These are phyloP conservation scores for Strix aluco DNA, from an alignment of 2,113 vertebrate species.

Conservation along the genomic window DNA sequence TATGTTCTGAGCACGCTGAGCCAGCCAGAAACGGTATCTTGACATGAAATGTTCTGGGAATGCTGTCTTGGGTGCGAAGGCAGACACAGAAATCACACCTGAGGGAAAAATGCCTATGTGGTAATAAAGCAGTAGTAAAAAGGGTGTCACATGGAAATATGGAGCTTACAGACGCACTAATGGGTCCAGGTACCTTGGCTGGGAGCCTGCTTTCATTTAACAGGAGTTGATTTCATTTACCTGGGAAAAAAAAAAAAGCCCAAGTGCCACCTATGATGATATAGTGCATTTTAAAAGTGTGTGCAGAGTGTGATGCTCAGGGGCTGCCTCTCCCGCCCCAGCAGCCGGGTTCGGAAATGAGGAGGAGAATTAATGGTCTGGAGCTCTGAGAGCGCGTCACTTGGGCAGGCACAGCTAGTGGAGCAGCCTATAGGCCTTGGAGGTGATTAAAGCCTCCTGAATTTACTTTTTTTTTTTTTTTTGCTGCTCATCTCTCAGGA, in stretches of 20 bases:
- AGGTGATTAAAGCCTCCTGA: background rate
- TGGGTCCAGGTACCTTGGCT: background rate
- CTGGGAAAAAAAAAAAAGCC: background rate
- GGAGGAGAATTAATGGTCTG: background rate
- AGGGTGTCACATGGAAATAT: background rate
- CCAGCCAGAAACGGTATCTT: background rate
- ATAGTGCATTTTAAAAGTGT: background rate
- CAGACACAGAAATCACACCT: background rate
- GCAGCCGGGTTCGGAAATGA: background rate
- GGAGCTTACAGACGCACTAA: background rate
- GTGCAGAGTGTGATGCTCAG: background rate
- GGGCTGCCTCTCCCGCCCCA: background rate
- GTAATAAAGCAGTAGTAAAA: background rate
- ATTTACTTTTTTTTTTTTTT: too few species aligned
- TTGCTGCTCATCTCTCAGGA: constrained; percentile 55
- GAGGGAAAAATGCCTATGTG: background rate
- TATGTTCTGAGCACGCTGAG: background rate
- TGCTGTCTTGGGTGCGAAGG: background rate
- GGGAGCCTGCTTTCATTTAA: background rate
- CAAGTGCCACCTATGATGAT: background rate
- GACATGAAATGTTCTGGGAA: background rate
- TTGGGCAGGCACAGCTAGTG: background rate
- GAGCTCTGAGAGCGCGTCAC: background rate
- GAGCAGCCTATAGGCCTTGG: background rate
- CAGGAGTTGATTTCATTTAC: background rate